Percentiles rank a stretch among this genome's conserved stretches.
These are phyloP conservation scores for Campylomormyrus numenius DNA, from an alignment of 2,113 vertebrate species.

Conservation along the genomic window DNA sequence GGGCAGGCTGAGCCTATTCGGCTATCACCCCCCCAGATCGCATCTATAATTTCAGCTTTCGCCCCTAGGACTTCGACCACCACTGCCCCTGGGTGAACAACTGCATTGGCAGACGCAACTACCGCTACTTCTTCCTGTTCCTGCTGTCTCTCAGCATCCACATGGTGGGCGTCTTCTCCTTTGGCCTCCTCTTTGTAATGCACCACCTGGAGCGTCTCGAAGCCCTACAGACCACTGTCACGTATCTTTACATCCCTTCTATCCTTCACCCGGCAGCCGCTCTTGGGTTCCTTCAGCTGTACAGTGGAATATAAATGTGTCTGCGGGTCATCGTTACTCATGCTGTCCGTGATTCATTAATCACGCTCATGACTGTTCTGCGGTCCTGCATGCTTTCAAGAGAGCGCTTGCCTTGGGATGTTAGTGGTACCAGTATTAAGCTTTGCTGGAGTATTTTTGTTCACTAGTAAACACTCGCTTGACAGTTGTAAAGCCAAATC, in stretches of 20 bases:
- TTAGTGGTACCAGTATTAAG: neutral
- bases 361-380: neutral
- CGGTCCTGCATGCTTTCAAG: neutral
- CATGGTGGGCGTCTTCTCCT: slow-evolving; percentile 84
- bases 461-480: neutral
- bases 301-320: neutral
- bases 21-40: neutral
- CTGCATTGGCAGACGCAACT: slow-evolving; percentile 88
- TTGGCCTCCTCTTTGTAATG: slow-evolving; percentile 82
- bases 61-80: slow-evolving; percentile 86
- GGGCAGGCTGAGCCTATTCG: neutral
- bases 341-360: neutral
- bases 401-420: neutral
- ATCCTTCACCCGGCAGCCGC: neutral
- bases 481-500: neutral
- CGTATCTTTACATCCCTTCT: slow-evolving; percentile 76
- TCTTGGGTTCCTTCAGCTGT: neutral
- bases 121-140: slow-evolving; percentile 96
- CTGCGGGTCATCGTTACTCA: neutral
- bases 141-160: slow-evolving; percentile 83
- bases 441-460: neutral
- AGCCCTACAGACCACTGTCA: slow-evolving; percentile 77
- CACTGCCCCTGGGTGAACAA: slow-evolving; percentile 66
- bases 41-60: neutral
- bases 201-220: slow-evolving; percentile 79